Base-by-base conservation (phyloP, 2,888 invertebrate species). In the Pseudanteris insignis region DNA sequence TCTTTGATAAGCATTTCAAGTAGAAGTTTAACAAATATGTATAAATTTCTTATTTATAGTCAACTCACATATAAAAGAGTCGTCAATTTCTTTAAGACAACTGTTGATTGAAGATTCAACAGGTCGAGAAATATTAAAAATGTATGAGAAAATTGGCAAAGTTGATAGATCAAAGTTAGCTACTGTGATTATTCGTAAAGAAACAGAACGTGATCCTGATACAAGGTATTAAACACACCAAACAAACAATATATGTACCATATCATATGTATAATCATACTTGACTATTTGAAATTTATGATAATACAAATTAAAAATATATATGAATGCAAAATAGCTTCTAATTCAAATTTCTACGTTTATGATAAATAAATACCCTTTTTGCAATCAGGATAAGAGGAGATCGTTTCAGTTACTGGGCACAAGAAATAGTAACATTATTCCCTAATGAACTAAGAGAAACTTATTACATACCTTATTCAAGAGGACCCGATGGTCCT, bases 111-210 rank as follows among this genome's bases (percentile, higher is more conserved):
- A 53, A 13, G 63, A 63, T 48, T 63, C 63, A 14, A 63, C 57
- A 1, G 63, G 63, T 25, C 47, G 63, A 18, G 63, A 63, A 40
- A 63, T 63, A 32, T 43, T 63, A 24, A 63, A 63, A 26, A 63
- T 63, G 57, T 63, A 63, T 30, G 63, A 63, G 37, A 63, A 63
- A 33, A 62, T 57, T 24, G 57, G 57, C 10, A 61, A 61, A 55
- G 55, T 61, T 30, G 61, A 61, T 21, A 37, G 61, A 7, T 55
- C 61, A 5, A 61, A 61, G 11, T 41, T 61, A 6, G 61, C 61
- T 1, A 55, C 55, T 10, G 61, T 61, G 1, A 61, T 61, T 41
- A 61, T 61, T 50, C 54, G 61, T 7, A 61, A 50, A 40, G 61
- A 61, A 24, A 61, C 61, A 11, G 55, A 61, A 28, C 50, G 46